Evolutionary conservation across 2,113 vertebrate species (phyloP), one percentile per base, ranked within the genome.

Genomic region (Brachypteracias leptosomus): DNA sequence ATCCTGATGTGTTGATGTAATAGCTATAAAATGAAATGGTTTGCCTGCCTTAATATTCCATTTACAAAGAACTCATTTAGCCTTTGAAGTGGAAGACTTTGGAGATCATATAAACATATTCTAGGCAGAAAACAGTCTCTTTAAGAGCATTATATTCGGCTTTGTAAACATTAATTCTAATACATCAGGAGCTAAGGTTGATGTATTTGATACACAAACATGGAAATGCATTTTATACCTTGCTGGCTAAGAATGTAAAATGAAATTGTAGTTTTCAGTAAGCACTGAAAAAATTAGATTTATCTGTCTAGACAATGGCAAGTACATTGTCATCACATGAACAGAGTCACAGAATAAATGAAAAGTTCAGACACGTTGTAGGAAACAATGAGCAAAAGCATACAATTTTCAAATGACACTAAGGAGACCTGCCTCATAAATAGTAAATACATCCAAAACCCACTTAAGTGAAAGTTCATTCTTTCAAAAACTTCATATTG

Each of bases 91-190:
- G 84, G 90, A 84, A 94, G 93, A 89, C 79, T 97, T 96, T 57
- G 55, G 96, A 97, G 97, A 97, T 97, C 97, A 97, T 94, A 96
- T 96, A 98, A 98, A 98, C 97, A 98, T 95, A 97, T 89, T 79
- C 68, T 91, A 84, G 14, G 88, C 22, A 94, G 94, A 96, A 97
- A 98, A 95, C 33, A 92, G 49, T 81, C 80, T 93, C 73, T 90
- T 90, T 89, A 95, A 87, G 79, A 91, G 40, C 58, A 94, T 97
- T 95, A 47, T 63, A 94, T 91, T 86, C 96, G 82, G 16, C 35
- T 97, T 87, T 66, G 58, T 94, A 97, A 97, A 97, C 62, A 97
- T 81, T 86, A 95, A 96, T 89, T 85, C 42, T 92, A 90, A 92
- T 85, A 95, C 35, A 61, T 80, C 36, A 36, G 25, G 78, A 88